Evolutionary conservation across 2,113 vertebrate species (phyloP).

Genomic region (Philantomba maxwellii): DNA sequence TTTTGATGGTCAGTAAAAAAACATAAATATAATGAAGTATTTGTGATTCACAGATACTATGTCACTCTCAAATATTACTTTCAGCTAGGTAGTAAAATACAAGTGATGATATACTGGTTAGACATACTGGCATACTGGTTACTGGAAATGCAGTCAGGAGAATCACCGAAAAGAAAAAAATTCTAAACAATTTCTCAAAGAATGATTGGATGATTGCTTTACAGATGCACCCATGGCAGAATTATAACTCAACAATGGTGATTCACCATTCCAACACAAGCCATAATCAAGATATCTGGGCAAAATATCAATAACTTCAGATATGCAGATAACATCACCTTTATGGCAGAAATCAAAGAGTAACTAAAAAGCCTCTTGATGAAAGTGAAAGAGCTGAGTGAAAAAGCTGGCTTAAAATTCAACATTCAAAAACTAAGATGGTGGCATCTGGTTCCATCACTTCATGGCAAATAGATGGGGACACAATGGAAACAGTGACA

Average conservation of each 20-base stretch:
- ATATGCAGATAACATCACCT: conserved; percentile 81
- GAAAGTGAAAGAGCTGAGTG: neutral
- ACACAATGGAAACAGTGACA: neutral
- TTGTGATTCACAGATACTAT: neutral
- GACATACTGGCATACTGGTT: neutral
- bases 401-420: neutral
- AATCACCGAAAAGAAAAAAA: conserved; percentile 19
- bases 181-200: conserved; percentile 19
- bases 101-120: neutral
- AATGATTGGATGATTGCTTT: neutral
- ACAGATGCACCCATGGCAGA: neutral
- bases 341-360: neutral
- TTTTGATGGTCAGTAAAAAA: neutral
- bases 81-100: neutral
- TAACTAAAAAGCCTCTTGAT: neutral
- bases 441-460: neutral
- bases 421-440: neutral
- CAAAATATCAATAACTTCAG: neutral
- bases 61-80: neutral
- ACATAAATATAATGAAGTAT: neutral
- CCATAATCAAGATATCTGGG: neutral
- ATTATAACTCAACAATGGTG: neutral
- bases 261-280: neutral
- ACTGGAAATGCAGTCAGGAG: conserved; percentile 38
- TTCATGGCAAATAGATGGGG: neutral